Base-by-base conservation (phyloP, 2,888 invertebrate genomes). In the Incurvaria masculella region DNA sequence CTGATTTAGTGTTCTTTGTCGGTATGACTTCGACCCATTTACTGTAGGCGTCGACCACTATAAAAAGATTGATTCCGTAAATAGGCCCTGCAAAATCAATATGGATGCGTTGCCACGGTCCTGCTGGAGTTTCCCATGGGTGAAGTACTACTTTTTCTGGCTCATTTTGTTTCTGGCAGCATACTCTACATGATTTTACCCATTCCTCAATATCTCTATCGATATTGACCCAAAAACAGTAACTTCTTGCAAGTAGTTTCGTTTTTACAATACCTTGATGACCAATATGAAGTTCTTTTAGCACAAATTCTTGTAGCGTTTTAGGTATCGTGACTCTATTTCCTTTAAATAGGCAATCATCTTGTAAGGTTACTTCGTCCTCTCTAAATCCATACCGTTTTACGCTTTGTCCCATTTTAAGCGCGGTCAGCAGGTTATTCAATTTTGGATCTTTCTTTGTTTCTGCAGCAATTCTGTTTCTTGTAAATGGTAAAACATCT, bases 71-170 rank as follows among this genome's bases (percentile, higher is more conserved):
- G 8, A 26, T n/a, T 2, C 43, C 47, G 3, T 20, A 5, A 33
- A 47, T 43, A 2, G 60, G 61, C 20, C 59, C 57, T 16, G 58
- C 60, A 50, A 53, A 61, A 47, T 63, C 61, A 6, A 63, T 56
- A 44, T 62, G 62, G 8, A 62, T 33, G 5, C 57, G 42, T 49
- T 57, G 45, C 56, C 59, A 60, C 2, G 55, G 44, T 1, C 18
- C 26, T 11, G 21, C 26, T 6, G 44, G 39, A 8, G 10, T 3
- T 23, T 49, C 45, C 49, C 45, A 42, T n/a, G 16, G 16, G 42
- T 45, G 20, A 53, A 19, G 52, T 51, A 21, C 54, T 58, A 8
- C 50, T 49, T 20, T 44, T 10, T 21, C 4, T 26, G 44, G 26
- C 4, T 44, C 27, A 8, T 50, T 50, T 14, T 42, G 47, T 16